Evolutionary conservation across 2,888 invertebrate genomes (phyloP).

Genomic region (Beris morrisii): DNA sequence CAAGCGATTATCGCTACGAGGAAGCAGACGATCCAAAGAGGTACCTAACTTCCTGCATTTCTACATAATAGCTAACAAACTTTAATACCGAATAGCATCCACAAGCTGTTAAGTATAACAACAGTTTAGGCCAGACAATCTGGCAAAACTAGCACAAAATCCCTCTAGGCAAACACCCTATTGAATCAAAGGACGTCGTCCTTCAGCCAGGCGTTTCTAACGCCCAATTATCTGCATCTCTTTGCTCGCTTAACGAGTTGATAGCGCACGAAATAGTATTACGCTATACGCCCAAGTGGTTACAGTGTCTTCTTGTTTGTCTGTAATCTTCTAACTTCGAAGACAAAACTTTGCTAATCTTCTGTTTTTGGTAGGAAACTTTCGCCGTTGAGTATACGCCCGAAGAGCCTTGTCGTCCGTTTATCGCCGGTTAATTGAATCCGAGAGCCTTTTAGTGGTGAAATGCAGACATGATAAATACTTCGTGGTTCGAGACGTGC

Average conservation of each 20-base stretch:
- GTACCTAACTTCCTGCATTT: neutral
- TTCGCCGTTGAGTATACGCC: slow-evolving; percentile 13
- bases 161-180: too few species aligned
- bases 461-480: too few species aligned
- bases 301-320: neutral
- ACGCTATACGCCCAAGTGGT: slow-evolving; percentile 10
- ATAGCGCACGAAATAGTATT: slow-evolving; percentile 27
- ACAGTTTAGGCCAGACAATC: too few species aligned
- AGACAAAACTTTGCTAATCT: slow-evolving; percentile 28
- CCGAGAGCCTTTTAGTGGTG: slow-evolving; percentile 18
- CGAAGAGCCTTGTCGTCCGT: slow-evolving; percentile 5
- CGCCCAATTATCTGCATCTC: slow-evolving; percentile 16
- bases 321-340: slow-evolving; percentile 13
- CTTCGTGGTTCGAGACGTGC: too few species aligned
- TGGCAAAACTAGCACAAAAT: too few species aligned
- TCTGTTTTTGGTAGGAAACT: slow-evolving; percentile 18
- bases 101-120: too few species aligned
- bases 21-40: slow-evolving; percentile 63
- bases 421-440: slow-evolving; percentile 18
- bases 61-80: too few species aligned
- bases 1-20: slow-evolving; percentile 71
- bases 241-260: slow-evolving; percentile 20
- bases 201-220: slow-evolving; percentile 7
- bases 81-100: too few species aligned
- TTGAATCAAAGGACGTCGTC: too few species aligned